These are phyloP conservation scores for Bactericera cockerelli DNA, from an alignment of 1,140 invertebrate species.

Conservation along the genomic window DNA sequence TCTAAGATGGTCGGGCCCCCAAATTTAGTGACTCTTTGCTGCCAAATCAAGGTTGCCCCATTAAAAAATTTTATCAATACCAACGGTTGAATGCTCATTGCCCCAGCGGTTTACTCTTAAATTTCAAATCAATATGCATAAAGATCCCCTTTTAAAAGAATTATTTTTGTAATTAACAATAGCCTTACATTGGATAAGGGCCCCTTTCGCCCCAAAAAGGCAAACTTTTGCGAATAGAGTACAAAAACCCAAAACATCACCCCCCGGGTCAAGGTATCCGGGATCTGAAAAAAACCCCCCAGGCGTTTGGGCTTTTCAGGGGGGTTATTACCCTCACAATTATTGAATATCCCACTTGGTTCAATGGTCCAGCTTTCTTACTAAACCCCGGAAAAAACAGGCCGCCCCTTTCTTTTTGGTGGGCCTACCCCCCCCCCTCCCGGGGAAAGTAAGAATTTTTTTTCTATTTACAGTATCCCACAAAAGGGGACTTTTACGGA, in stretches of 20 bases:
- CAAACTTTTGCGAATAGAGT: constrained; percentile 30
- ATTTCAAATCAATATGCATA: background rate
- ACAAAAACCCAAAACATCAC: constrained; percentile 24
- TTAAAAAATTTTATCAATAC: constrained; percentile 5
- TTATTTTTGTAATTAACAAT: constrained; percentile 26
- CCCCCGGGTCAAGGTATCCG: constrained; percentile 26
- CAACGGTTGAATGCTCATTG: constrained; percentile 20
- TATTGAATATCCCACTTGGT: constrained; percentile 19
- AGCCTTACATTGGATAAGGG: constrained; percentile 27
- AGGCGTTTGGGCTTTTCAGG: constrained; percentile 30
- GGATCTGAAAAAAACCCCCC: constrained; percentile 27
- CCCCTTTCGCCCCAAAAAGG: constrained; percentile 20
- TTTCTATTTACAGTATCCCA: background rate
- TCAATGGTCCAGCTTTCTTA: constrained; percentile 10
- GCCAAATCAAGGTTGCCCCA: constrained; percentile 9
- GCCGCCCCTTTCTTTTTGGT: background rate
- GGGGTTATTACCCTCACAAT: constrained; percentile 21
- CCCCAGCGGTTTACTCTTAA: constrained; percentile 16
- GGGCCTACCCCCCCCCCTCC: background rate
- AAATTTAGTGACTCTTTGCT: background rate
- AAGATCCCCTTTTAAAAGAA: background rate
- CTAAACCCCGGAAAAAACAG: background rate
- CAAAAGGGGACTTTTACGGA: background rate
- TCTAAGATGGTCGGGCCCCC: background rate
- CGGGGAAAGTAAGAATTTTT: background rate